A percentile compares a stretch with the other conserved stretches of the same genome.
Conservation (phyloP, 2,113 vertebrate species). For the Oxyruncus cristatus region DNA sequence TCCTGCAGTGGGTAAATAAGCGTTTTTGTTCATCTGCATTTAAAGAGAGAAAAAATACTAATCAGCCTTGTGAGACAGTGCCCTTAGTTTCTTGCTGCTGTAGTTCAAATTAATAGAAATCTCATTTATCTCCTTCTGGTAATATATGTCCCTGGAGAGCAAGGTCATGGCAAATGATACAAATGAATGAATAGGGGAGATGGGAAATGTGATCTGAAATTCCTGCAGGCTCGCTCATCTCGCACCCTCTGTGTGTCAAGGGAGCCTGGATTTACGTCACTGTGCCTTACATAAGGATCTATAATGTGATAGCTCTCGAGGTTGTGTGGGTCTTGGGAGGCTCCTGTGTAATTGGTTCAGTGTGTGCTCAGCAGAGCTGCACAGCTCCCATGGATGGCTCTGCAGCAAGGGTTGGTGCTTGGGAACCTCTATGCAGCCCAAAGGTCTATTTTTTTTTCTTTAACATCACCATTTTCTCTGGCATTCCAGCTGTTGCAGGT, state of each 20-base stretch:
- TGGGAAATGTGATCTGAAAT: slow-evolving; percentile 24
- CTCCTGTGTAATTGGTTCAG: slow-evolving; percentile 1
- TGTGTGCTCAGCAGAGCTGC: background rate
- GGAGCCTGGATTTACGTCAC: slow-evolving; percentile 31
- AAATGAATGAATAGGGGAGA: slow-evolving; percentile 9
- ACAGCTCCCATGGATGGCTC: background rate
- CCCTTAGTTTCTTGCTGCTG: background rate
- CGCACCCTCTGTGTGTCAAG: background rate
- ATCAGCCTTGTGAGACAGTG: background rate
- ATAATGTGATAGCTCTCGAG: background rate
- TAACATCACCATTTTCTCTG: background rate
- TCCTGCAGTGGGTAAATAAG: background rate
- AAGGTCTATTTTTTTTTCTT: too few species aligned
- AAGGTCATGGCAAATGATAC: slow-evolving; percentile 10
- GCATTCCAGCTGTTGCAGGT: background rate
- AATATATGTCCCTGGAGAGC: slow-evolving; percentile 25
- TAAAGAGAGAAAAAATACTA: background rate
- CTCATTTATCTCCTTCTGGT: slow-evolving; percentile 3
- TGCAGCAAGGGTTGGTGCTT: background rate
- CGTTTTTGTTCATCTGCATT: background rate
- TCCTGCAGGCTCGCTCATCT: slow-evolving; percentile 42
- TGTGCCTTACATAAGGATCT: slow-evolving; percentile 19
- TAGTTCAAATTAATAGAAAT: slow-evolving; percentile 15
- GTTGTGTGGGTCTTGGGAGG: background rate
- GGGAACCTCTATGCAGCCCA: background rate